phyloP scores from a whole-genome alignment of 2,113 vertebrate species.

The Eclectus roratus region DNA sequence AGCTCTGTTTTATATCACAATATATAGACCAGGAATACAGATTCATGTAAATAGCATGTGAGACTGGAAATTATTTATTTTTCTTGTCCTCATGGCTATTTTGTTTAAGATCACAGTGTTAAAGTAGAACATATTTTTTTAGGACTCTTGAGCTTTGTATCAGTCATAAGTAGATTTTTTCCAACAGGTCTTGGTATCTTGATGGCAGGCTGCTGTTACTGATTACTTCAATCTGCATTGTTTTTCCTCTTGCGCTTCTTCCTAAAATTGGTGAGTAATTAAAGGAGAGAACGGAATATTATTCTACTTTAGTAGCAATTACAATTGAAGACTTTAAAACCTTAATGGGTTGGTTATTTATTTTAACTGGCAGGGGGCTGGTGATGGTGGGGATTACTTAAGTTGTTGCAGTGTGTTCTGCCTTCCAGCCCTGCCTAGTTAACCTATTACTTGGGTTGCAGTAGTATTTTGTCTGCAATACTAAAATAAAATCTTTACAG shows the following conservation, averaged over 20 bases:
- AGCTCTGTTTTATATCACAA: neutral
- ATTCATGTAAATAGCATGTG: neutral
- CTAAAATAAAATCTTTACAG: constrained; percentile 85
- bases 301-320: constrained; percentile 62
- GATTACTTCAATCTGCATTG: constrained; percentile 81
- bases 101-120: neutral
- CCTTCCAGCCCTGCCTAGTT: constrained; percentile 76
- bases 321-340: constrained; percentile 56
- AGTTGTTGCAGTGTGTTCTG: constrained; percentile 60
- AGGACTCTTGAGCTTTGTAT: neutral
- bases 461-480: constrained; percentile 79
- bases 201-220: constrained; percentile 83
- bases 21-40: neutral
- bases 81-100: neutral
- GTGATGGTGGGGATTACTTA: constrained; percentile 53
- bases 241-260: constrained; percentile 89
- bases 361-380: constrained; percentile 54
- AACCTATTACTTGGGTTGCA: constrained; percentile 78
- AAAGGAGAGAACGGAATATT: constrained; percentile 45
- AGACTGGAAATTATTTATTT: neutral
- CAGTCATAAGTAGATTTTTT: constrained; percentile 16
- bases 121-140: neutral
- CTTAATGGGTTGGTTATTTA: constrained; percentile 66
- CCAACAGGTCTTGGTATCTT: constrained; percentile 86
- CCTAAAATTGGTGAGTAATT: constrained; percentile 90